These are phyloP conservation scores for Forbesichthys agassizii DNA, from an alignment of 2,113 vertebrate species.

Conservation along the genomic window DNA sequence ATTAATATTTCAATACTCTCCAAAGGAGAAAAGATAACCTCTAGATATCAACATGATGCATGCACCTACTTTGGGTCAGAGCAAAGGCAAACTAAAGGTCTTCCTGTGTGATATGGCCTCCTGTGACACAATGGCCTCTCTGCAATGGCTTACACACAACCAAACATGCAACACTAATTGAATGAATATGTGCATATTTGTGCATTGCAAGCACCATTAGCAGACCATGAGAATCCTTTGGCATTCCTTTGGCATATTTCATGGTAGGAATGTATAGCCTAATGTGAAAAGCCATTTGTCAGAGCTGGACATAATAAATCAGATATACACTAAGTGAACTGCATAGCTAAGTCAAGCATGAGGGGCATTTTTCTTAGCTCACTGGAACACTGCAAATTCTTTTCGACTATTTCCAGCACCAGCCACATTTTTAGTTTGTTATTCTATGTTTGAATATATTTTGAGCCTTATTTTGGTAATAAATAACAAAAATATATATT, in stretches of 20 bases:
- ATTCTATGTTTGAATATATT: background rate
- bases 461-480: no score
- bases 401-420: background rate
- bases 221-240: conserved; percentile 40
- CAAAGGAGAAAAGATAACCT: conserved; percentile 40
- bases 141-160: background rate
- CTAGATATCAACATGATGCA: conserved; percentile 30
- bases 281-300: conserved; percentile 50
- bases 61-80: conserved; percentile 28
- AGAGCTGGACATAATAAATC: conserved; percentile 51
- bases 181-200: conserved; percentile 15
- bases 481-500: no score
- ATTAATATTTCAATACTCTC: conserved; percentile 69
- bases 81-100: conserved; percentile 38
- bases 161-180: background rate
- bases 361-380: conserved; percentile 14
- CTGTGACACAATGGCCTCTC: conserved; percentile 2
- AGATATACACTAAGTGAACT: conserved; percentile 47
- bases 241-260: conserved; percentile 58
- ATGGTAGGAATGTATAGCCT: conserved; percentile 45
- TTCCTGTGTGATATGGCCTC: conserved; percentile 37
- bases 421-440: conserved; percentile 10
- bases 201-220: conserved; percentile 12
- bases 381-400: conserved; percentile 1
- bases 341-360: conserved; percentile 43